phyloP scores from a whole-genome alignment of 2,797 vertebrate genomes.

The Ciconia nigra region DNA sequence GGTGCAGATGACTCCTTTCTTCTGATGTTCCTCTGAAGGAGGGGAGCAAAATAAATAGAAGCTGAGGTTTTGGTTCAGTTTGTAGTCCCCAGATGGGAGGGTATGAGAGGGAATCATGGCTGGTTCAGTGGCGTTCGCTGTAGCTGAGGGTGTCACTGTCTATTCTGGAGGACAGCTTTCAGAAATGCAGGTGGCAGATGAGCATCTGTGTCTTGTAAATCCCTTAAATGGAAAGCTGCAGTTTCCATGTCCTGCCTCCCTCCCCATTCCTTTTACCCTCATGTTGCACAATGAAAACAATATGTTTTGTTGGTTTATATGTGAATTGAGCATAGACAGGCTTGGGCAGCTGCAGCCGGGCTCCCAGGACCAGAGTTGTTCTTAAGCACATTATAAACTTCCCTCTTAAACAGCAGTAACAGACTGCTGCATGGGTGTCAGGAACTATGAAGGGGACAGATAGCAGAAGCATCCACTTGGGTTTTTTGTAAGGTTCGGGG shows the following conservation, averaged over 20 bases:
- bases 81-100: neutral
- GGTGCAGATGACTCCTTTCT: neutral
- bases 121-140: neutral
- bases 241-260: neutral
- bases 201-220: neutral
- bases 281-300: rapidly evolving
- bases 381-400: neutral
- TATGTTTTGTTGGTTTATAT: neutral
- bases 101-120: neutral
- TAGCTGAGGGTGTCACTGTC: rapidly evolving
- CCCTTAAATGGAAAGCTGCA: neutral
- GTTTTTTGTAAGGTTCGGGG: neutral
- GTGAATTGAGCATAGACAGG: neutral
- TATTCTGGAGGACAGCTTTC: neutral
- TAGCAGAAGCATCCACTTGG: neutral
- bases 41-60: neutral
- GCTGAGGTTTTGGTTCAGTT: neutral
- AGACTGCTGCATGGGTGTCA: rapidly evolving
- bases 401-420: neutral
- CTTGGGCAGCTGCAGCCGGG: neutral
- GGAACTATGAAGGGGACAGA: neutral
- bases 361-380: neutral
- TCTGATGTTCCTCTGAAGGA: neutral
- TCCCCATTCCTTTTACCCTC: neutral
- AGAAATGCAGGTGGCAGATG: neutral